phyloP scores from a whole-genome alignment of 2,888 invertebrate species.

The Heliconius hortense region DNA sequence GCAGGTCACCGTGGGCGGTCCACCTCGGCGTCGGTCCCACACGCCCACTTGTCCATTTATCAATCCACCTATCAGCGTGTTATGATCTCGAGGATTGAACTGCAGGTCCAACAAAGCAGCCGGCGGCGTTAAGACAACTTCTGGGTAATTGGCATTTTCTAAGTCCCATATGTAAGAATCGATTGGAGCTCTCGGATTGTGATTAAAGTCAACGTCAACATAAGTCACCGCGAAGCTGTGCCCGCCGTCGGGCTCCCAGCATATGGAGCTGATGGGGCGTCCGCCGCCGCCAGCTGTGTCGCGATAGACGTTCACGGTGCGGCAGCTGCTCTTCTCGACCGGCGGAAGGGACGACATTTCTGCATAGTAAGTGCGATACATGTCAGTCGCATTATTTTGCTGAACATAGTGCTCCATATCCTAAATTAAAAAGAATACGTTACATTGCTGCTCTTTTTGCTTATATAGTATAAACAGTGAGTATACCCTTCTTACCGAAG shows the following conservation, averaged over 20 bases:
- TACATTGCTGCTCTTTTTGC: neutral
- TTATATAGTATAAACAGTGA: neutral
- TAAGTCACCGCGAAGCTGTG: slow-evolving; percentile 91
- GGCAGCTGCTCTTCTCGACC: slow-evolving; percentile 84
- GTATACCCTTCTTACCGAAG: slow-evolving; percentile 53
- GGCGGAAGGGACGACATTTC: slow-evolving; percentile 85
- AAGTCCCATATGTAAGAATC: slow-evolving; percentile 91
- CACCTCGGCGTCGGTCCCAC: slow-evolving; percentile 91
- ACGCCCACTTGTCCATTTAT: slow-evolving; percentile 66
- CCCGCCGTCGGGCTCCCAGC: slow-evolving; percentile 93
- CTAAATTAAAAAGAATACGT: slow-evolving; percentile 62
- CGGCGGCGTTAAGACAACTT: slow-evolving; percentile 85
- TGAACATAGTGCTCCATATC: slow-evolving; percentile 90
- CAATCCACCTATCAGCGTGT: slow-evolving; percentile 43
- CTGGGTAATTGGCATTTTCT: slow-evolving; percentile 91
- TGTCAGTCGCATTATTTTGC: slow-evolving; percentile 96
- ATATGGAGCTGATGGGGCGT: slow-evolving; percentile 88
- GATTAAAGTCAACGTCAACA: slow-evolving; percentile 88
- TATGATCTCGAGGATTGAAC: slow-evolving; percentile 81
- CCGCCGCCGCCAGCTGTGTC: slow-evolving; percentile 81
- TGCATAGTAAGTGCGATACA: slow-evolving; percentile 93
- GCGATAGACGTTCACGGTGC: slow-evolving; percentile 92
- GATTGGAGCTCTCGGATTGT: slow-evolving; percentile 59
- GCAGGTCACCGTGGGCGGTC: slow-evolving; percentile 86
- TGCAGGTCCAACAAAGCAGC: slow-evolving; percentile 89